Base-by-base conservation (phyloP, 2,113 vertebrate species). In the Lophius piscatorius region DNA sequence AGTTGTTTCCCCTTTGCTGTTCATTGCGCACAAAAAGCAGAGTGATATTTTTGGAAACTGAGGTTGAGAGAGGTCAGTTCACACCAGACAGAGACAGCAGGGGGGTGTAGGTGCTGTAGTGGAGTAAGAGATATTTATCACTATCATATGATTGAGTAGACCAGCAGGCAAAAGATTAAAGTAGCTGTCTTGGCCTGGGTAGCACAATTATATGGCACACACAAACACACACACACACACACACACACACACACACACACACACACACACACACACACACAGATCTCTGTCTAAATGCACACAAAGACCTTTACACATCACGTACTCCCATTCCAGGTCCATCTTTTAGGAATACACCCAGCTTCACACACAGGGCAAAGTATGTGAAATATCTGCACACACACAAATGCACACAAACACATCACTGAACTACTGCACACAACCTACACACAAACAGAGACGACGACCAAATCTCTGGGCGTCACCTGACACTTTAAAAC, bases 101-200 rank as follows among this genome's bases (percentile, higher is more conserved):
- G 36, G 69, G 28, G 33, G 34, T 13, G 49, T 33, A 34, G 65
- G 51, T 50, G 42, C 22, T 36, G 56, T 29, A 20, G 69, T 57
- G 57, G 39, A 35, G 62, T 49, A n/a, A 33, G 12, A 35, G 44
- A 21, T 11, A 23, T 18, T 29, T 4, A 18, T 5, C 3, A n/a
- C 38, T 67, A 74, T 78, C 67, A 66, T 73, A 78, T 76, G 64
- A 80, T 60, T 42, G 73, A 46, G 52, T n/a, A n/a, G n/a, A 12
- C 38, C 46, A 29, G 61, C 10, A 13, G 34, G 28, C 26, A 12
- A 9, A 18, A 10, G 62, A 48, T 61, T 60, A 63, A 63, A 70
- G 48, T 40, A 60, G 16, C 28, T 55, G 42, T 24, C 13, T 13
- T 11, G 50, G 38, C 51, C 26, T 39, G 22, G 51, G 54, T 52